Conservation (phyloP, 2,888 invertebrate species). For the Dryomyza anilis region DNA sequence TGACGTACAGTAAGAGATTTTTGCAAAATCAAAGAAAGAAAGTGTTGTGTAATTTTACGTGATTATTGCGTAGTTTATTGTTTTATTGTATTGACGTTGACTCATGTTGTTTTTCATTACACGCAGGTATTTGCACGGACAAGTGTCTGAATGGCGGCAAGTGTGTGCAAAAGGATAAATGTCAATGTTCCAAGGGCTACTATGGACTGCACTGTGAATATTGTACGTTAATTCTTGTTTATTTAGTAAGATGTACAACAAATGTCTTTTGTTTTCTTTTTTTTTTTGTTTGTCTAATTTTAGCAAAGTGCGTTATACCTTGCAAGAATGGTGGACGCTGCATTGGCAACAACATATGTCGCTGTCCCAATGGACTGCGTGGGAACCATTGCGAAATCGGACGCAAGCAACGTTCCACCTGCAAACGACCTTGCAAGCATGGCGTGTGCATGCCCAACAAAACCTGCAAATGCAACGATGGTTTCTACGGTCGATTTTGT, state of each 20-base stretch:
- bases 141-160: constrained; percentile 94
- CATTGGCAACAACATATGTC: constrained; percentile 85
- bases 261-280: too few relatives aligned
- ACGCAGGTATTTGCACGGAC: constrained; percentile 84
- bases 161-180: constrained; percentile 92
- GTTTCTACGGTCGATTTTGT: constrained; percentile 82
- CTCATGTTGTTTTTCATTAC: too few relatives aligned
- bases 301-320: constrained; percentile 87
- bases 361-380: constrained; percentile 81
- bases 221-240: constrained; percentile 65
- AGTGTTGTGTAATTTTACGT: neutral
- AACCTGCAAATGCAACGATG: constrained; percentile 78
- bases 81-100: too few relatives aligned
- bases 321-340: constrained; percentile 91
- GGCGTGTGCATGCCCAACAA: constrained; percentile 75
- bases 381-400: constrained; percentile 94
- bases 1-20: too few relatives aligned
- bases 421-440: constrained; percentile 77
- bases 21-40: neutral
- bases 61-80: neutral
- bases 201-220: constrained; percentile 89
- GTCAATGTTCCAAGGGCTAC: constrained; percentile 89
- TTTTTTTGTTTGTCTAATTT: neutral
- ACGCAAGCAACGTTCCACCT: constrained; percentile 73
- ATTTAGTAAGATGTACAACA: too few relatives aligned